phyloP scores from a whole-genome alignment of 2,113 vertebrate species.

The Seriola aureovittata region DNA sequence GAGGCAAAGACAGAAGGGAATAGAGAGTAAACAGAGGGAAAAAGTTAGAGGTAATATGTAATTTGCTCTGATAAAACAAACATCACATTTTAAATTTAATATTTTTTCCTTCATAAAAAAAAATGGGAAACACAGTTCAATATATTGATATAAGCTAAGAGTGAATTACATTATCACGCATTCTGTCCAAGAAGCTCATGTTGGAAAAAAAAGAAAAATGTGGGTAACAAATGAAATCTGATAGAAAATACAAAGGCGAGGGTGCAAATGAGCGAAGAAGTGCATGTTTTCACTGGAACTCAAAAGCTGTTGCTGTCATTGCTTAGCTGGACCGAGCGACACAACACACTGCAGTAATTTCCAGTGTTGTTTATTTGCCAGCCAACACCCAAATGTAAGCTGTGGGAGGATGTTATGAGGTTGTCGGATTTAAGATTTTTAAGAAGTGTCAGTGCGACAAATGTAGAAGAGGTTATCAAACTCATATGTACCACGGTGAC shows the following conservation, averaged over 20 bases:
- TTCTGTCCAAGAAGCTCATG: neutral
- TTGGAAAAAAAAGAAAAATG: neutral
- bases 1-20: neutral
- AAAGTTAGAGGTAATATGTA: neutral
- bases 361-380: constrained; percentile 45
- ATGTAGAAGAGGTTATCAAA: neutral
- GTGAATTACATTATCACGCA: neutral
- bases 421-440: constrained; percentile 18
- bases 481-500: constrained; percentile 11
- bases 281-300: constrained; percentile 12
- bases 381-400: constrained; percentile 47
- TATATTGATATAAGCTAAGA: neutral
- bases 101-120: neutral
- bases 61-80: constrained; percentile 7
- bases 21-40: neutral
- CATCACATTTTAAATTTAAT: constrained; percentile 8
- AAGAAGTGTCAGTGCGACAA: constrained; percentile 22
- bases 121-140: neutral
- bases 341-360: constrained; percentile 30
- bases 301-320: constrained; percentile 11
- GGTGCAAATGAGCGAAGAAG: constrained; percentile 19
- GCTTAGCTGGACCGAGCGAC: neutral
- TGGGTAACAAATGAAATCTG: constrained; percentile 8
- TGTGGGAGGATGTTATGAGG: constrained; percentile 38
- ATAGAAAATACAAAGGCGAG: neutral